Base-by-base conservation (phyloP, 92 coral and sea anemone genomes). In the Isaurus tuberculatus region DNA sequence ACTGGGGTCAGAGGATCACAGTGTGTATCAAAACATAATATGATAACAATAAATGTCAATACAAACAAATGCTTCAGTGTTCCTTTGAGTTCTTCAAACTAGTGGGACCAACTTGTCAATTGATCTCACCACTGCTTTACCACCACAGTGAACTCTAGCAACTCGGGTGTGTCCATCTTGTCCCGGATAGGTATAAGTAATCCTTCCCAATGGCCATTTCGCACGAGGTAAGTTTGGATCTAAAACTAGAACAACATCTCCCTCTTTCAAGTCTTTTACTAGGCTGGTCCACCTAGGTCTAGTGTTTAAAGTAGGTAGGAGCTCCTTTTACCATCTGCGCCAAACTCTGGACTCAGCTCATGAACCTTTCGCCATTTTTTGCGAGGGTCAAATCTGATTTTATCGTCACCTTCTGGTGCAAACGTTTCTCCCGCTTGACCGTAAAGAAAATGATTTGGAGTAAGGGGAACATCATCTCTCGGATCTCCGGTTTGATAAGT, bases 81-180 rank as follows among this genome's bases (percentile, higher is more conserved):
- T 32, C 48, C 8, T 37, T 5, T 68, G 17, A 68, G 73, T 29
- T 22, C 49, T 65, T 34, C 48, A 68, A 64, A 78, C 42, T 25
- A 81, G 42, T 4, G 89, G 79, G 55, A 89, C 85, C 32, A 89
- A 80, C 46, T 85, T 85, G 70, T 70, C 58, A 77, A 79, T 79
- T 2, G 87, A 85, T 74, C 87, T 78, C 43, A 89, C 92, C 19
- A 89, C 15, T 6, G 85, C 80, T 32, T 33, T 89, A 20, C n/a
- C 55, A 11, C 90, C 90, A 68, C 89, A 84, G 77, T 84, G 91
- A 42, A 87, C 86, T 43, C 84, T 87, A 28, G 91, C 94, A n/a
- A 87, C 87, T 37, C 94, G 46, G n/a, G 89, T 88, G 17, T 48
- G 55, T 48, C 15, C 55, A 48, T 48, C 55, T 48, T 48, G 55